Base-by-base conservation (phyloP, 1,140 invertebrate genomes). In the Tachypleus tridentatus region DNA sequence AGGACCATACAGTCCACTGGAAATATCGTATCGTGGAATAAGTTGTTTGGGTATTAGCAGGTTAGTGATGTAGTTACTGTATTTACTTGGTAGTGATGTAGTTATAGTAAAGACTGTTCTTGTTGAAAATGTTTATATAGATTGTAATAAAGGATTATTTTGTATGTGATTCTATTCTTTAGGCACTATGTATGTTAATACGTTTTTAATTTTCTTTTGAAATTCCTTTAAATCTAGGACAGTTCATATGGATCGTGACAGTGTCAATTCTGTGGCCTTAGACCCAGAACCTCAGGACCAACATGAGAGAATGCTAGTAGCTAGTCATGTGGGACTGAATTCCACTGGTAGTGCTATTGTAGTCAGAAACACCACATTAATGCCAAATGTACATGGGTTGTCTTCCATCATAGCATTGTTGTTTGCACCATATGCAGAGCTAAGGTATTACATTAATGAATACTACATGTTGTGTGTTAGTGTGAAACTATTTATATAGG, bases 301-400 rank as follows among this genome's bases (percentile, higher is more conserved):
- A 0, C 72, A 73, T 65, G 70, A 51, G 60, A 84, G 86, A 64
- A 75, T 93, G 68, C 72, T 94, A 64, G 85, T 93, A 0, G 84
- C 89, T 4, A 83, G 81, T 1, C 73, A 74, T 49, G 80, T 92
- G 0, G 79, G 77, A 7, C 80, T 87, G 70, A 84, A 78, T 70
- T 67, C 75, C 50, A 58, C 63, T 0, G 76, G 76, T 3, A 76
- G 74, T 8, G 72, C 70, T 2, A 75, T 94, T 56, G 82, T 77
- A 0, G 75, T 90, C 1, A 79, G 86, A 1, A 83, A 89, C 68
- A 95, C 92, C 3, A 93, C 90, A 0, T 71, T 96, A 0, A 86
- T 97, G 87, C 93, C 93, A 0, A 86, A 87, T 70, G 84, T 93
- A 58, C 84, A 84, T 49, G 92, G 91, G 0, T 79, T 97, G 6